These are phyloP conservation scores for Trogon surrucura DNA, from an alignment of 2,113 vertebrate genomes.

Conservation along the genomic window DNA sequence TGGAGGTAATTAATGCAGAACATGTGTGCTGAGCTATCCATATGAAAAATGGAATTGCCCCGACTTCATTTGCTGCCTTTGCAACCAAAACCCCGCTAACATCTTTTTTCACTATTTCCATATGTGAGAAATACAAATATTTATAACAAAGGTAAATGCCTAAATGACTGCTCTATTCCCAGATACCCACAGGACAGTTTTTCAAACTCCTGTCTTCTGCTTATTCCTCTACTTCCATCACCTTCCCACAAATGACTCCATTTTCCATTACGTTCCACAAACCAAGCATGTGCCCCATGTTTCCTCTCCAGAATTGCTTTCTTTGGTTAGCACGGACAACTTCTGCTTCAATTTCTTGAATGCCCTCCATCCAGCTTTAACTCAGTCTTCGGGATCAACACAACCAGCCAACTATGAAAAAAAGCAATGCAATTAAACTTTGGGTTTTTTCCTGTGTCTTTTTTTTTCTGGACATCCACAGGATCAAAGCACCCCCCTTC, in stretches of 20 bases:
- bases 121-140: slow-evolving; percentile 62
- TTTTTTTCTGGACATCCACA: background rate
- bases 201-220: background rate
- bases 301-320: background rate
- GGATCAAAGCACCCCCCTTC: background rate
- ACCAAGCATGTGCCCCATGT: background rate
- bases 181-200: background rate
- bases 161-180: background rate
- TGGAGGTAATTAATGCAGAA: slow-evolving; percentile 81
- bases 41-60: slow-evolving; percentile 72
- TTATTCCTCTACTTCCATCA: background rate
- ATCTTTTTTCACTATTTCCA: slow-evolving; percentile 59
- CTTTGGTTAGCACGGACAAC: background rate
- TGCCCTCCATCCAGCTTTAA: background rate
- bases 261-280: background rate
- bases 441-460: background rate
- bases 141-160: slow-evolving; percentile 67
- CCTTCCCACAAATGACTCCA: background rate
- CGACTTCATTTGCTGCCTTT: slow-evolving; percentile 73
- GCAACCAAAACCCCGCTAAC: slow-evolving; percentile 61
- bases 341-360: background rate
- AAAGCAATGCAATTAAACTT: background rate
- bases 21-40: slow-evolving; percentile 76
- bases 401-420: background rate
- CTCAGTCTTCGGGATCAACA: background rate